These are phyloP conservation scores for Fistularia commersonii DNA, from an alignment of 2,797 vertebrate genomes.

Conservation along the genomic window DNA sequence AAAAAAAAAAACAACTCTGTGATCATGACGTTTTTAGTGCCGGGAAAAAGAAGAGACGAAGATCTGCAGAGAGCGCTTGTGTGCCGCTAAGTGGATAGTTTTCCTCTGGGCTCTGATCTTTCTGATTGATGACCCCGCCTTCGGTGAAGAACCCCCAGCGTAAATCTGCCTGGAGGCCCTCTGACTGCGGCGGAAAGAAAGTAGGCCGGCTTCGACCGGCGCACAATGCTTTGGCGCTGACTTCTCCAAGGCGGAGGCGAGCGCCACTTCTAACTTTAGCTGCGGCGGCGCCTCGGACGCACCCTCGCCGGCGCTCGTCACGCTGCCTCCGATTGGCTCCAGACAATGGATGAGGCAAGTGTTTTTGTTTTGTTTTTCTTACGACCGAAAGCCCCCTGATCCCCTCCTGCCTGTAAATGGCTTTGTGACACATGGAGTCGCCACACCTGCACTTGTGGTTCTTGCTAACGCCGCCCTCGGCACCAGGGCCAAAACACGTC, in stretches of 20 bases:
- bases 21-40: no score
- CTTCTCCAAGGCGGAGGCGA: slow-evolving; percentile 14
- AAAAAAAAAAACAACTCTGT: no score
- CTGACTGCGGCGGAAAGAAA: no score
- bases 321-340: slow-evolving; percentile 7
- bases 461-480: slow-evolving; percentile 34
- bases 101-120: no score
- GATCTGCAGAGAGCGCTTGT: not conserved
- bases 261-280: slow-evolving; percentile 30
- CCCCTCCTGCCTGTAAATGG: slow-evolving; percentile 52
- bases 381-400: no score
- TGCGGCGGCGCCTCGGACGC: slow-evolving; percentile 29
- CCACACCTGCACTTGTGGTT: slow-evolving; percentile 55
- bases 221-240: not conserved
- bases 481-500: slow-evolving; percentile 11
- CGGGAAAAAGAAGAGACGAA: not conserved
- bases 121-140: no score
- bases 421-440: slow-evolving; percentile 21
- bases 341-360: slow-evolving; percentile 33
- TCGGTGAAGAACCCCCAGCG: no score
- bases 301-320: slow-evolving; percentile 24
- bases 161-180: no score
- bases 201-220: not conserved
- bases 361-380: no score
- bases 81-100: not conserved